phyloP scores from a whole-genome alignment of 92 coral and sea anemone genomes.

The Zoanthus gigantus region DNA sequence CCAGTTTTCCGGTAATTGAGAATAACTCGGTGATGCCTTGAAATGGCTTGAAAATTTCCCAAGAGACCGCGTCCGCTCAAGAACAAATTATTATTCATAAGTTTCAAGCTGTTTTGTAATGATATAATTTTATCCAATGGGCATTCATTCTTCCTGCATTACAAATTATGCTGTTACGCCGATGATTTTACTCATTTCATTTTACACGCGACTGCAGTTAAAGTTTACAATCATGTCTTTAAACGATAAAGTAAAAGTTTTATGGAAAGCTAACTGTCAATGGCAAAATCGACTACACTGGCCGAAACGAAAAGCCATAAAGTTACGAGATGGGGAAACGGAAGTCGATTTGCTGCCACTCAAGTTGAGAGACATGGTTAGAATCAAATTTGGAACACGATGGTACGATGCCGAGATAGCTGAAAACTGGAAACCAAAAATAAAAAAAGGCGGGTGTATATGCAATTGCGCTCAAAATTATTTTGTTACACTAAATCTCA shows the following conservation, averaged over 20 bases:
- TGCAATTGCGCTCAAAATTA: neutral
- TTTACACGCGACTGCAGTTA: neutral
- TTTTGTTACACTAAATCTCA: neutral
- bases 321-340: constrained; percentile 32
- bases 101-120: neutral
- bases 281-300: constrained; percentile 61
- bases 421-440: constrained; percentile 49
- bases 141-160: constrained; percentile 3
- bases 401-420: constrained; percentile 70
- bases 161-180: neutral
- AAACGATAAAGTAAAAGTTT: constrained; percentile 48
- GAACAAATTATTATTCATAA: constrained; percentile 7
- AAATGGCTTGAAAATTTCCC: neutral
- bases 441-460: constrained; percentile 40
- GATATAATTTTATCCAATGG: neutral
- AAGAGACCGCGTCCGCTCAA: neutral
- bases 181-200: neutral
- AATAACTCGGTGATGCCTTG: too few species aligned
- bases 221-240: constrained; percentile 43
- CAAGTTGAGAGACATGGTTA: constrained; percentile 37
- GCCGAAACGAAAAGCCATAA: constrained; percentile 62
- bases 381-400: constrained; percentile 52
- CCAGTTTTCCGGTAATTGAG: too few species aligned
- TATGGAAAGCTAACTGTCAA: constrained; percentile 65
- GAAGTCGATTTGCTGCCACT: constrained; percentile 30